phyloP scores from a whole-genome alignment of 2,888 invertebrate genomes.

The Apoderus coryli region DNA sequence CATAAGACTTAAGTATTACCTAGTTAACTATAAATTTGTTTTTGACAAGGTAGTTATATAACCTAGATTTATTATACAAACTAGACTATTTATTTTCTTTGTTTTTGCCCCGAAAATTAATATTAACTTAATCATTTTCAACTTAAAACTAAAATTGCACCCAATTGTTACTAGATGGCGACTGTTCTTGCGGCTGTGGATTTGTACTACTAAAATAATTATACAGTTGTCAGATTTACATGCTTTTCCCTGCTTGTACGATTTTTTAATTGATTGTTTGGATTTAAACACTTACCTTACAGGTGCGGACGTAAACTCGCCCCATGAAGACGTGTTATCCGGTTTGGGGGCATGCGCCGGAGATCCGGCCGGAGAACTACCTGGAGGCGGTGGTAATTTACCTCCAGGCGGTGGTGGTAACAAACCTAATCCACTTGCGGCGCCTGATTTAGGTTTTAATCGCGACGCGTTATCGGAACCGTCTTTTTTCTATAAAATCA shows the following conservation, averaged over 20 bases:
- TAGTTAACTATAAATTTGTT: conserved; percentile 5
- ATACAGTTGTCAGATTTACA: background rate
- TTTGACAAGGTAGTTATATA: background rate
- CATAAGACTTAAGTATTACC: conserved; percentile 2
- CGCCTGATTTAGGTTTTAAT: conserved; percentile 41
- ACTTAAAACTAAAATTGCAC: conserved; percentile 32
- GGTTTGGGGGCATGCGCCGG: conserved; percentile 39
- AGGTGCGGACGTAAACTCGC: conserved; percentile 59
- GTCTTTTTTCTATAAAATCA: conserved; percentile 62
- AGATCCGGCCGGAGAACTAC: conserved; percentile 63
- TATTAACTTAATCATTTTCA: conserved; percentile 10
- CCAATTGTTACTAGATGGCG: conserved; percentile 29
- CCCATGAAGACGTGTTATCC: conserved; percentile 46
- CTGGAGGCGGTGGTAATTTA: conserved; percentile 63
- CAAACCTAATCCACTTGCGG: conserved; percentile 34
- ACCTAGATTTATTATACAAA: background rate
- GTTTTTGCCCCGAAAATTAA: background rate
- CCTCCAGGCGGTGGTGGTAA: conserved; percentile 76
- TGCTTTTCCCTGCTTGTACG: background rate
- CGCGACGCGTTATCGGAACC: conserved; percentile 58
- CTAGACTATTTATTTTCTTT: too few species aligned
- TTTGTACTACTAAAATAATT: conserved; percentile 22
- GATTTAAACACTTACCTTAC: conserved; percentile 21
- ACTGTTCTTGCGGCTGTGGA: conserved; percentile 17
- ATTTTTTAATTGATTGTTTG: background rate